Evolutionary conservation across 1,140 invertebrate species (phyloP), one percentile per base, ranked within the genome.

Genomic region (Brachionus koreanus): DNA sequence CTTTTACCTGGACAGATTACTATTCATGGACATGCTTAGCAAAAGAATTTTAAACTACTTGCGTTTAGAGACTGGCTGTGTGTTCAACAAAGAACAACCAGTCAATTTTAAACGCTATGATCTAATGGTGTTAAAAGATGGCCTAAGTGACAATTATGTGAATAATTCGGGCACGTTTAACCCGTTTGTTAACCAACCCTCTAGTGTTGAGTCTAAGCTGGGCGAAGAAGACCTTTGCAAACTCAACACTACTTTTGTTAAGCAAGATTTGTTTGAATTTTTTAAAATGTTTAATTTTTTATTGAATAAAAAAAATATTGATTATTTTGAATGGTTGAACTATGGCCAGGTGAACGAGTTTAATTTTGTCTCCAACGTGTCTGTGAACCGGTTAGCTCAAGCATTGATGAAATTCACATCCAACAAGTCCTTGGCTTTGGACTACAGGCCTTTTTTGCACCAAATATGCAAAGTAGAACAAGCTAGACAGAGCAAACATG

Each of bases 21-120:
- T 79, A 2, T 57, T 42, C 33, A 39, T 57, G 12, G 76, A 79
- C 29, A 57, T 2, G 49, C 1, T 79, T 3, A 74, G 23, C 39
- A 74, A 19, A 23, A 25, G 25, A 74, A 43, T 74, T 19, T 0
- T 46, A 9, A 74, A 16, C n/a, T 42, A 16, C 0, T 16, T 69
- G 9, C 49, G 37, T 57, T 79, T 79, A 16, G 49, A 79, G 16
- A 57, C 33, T 29, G 42, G 74, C 35, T 35, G 23, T 12, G 33
- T 29, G 4, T 65, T 61, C 37, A 57, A 37, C 19, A 46, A 29
- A 79, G 49, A 65, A 46, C 52, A 52, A 12, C 43, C 74, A 12
- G 43, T 5, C 43, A 57, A 79, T 42, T 79, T 79, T 19, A 79
- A 65, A 29, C 16, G 49, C 49, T 79, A 79, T 16, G 76, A 79